Evolutionary conservation across 1,140 invertebrate species (phyloP), one percentile per base, ranked within the genome.

Genomic region (Ceratina calcarata): DNA sequence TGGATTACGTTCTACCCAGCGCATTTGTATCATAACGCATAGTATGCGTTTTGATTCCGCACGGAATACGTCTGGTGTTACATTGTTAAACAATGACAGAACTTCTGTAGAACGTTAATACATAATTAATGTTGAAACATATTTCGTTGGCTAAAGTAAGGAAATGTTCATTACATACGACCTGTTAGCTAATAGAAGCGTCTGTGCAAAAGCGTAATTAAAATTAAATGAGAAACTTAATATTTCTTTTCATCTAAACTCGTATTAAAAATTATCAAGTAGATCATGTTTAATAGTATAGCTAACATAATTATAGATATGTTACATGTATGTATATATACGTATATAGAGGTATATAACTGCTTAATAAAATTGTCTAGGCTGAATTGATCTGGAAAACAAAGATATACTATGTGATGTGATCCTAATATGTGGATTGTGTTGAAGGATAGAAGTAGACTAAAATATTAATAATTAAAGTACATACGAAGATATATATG

Each of bases 1-100:
- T 51, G 57, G 75, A 58, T 77, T 73, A 74, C 45, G 51, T 64
- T 83, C 64, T 58, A 74, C 70, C 62, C 70, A 37, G 60, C 27
- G 32, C 20, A 60, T 20, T 20, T 12, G 66, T 2, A 22, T 13
- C 16, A 32, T 32, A 22, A 8, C 16, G 22, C 27, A 32, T 32
- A 32, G 27, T 32, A 32, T 32, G 27, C 12, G n/a, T 49, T 72
- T 78, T 27, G 49, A 72, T 73, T 78, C 49, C 18, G 24, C 51
- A 15, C 22, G 16, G 69, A 65, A 49, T 65, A 73, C 15, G 45
- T 53, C 37, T 49, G 32, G 55, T 69, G 65, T 69, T 49, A 32
- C 32, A 18, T 6, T 6, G 66, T 77, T 77, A 61, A 60, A 68
- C 74, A 68, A 76, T 68, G 51, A 51, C 18, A 18, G 27, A 51